phyloP scores from a whole-genome alignment of 2,113 vertebrate species.

The Neofelis nebulosa region DNA sequence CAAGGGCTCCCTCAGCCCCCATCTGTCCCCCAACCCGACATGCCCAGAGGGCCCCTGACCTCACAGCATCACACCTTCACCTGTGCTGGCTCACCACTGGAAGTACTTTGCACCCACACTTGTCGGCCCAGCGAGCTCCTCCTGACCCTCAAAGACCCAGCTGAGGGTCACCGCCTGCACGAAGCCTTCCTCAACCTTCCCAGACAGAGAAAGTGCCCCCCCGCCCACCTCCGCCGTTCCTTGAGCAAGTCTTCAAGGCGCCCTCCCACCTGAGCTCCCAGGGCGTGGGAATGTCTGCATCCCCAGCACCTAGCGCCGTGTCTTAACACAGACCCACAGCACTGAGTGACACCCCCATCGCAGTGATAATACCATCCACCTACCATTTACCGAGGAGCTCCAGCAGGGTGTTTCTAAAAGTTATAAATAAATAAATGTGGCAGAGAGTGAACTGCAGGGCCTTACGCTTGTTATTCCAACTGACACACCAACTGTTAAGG shows the following conservation, averaged over 20 bases:
- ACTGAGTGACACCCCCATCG: neutral
- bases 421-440: neutral
- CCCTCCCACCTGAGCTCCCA: neutral
- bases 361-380: neutral
- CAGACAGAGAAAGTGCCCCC: neutral
- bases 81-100: rapidly evolving
- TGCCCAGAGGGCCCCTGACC: neutral
- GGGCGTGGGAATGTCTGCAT: neutral
- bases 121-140: neutral
- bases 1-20: neutral
- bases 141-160: neutral
- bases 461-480: neutral
- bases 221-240: rapidly evolving
- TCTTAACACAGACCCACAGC: neutral
- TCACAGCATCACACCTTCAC: neutral
- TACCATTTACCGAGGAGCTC: neutral
- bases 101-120: neutral
- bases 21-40: neutral
- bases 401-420: neutral
- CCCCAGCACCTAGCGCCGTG: neutral
- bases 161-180: neutral
- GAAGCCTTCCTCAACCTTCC: neutral
- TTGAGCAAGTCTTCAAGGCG: neutral
- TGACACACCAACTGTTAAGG: neutral
- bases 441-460: neutral